Evolutionary conservation across 2,797 vertebrate genomes (phyloP).

Genomic region (Otolemur crassicaudatus): DNA sequence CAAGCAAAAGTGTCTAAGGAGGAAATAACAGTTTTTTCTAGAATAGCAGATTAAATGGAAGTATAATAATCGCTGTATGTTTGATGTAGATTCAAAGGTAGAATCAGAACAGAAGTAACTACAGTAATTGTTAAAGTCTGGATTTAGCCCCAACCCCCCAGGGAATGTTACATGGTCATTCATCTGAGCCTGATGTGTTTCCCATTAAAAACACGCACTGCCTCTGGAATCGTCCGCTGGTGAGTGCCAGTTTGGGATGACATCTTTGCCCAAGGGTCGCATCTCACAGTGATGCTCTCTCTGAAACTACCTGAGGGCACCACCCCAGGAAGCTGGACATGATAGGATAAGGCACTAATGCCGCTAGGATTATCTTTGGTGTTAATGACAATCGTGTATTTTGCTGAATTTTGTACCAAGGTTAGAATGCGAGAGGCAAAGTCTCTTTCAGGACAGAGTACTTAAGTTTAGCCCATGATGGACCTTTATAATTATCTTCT

Average conservation of each 20-base stretch:
- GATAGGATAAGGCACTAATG: too few species aligned
- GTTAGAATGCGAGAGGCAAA: background rate
- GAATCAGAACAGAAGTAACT: slow-evolving; percentile 86
- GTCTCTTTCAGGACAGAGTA: background rate
- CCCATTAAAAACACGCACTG: slow-evolving; percentile 35
- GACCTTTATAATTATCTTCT: background rate
- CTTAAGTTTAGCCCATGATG: background rate
- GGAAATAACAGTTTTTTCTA: slow-evolving; percentile 79
- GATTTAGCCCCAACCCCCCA: slow-evolving; percentile 83
- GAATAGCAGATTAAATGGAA: slow-evolving; percentile 80
- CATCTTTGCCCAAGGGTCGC: background rate
- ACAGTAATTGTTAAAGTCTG: slow-evolving; percentile 86
- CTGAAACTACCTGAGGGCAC: background rate
- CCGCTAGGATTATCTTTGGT: background rate
- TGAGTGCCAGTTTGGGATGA: background rate
- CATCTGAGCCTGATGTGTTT: slow-evolving; percentile 72
- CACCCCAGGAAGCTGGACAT: background rate
- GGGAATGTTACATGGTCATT: slow-evolving; percentile 81
- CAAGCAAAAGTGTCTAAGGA: slow-evolving; percentile 71
- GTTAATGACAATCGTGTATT: background rate
- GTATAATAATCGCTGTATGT: slow-evolving; percentile 82
- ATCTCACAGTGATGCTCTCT: background rate
- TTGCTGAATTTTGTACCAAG: background rate
- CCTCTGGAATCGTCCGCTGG: slow-evolving; percentile 72
- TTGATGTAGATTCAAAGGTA: slow-evolving; percentile 85